Evolutionary conservation across 2,888 invertebrate species (phyloP), one percentile per base, ranked within the genome.

Genomic region (Temnothorax ravouxi): DNA sequence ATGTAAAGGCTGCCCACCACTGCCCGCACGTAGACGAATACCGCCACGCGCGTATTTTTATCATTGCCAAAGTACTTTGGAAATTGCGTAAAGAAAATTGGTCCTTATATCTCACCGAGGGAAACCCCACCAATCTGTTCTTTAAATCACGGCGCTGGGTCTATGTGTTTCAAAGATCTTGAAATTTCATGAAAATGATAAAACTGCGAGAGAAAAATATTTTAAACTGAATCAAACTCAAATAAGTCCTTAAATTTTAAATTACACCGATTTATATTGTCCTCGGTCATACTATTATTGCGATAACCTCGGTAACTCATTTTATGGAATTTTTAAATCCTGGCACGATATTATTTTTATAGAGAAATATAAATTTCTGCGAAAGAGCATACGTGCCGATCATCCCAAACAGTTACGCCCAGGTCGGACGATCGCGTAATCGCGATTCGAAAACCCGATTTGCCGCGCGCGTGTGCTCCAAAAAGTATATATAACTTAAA

Each of bases 21-120:
- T 64, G 67, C 67, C 66, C 38, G n/a, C n/a, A 34, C 59, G 41
- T 56, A 74, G 34, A 76, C 62, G 50, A 72, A 76, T 29, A 29
- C 50, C 56, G 82, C 72, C 86, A 71, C 83, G 69, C 75, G 89
- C 62, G 84, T 89, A 89, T 89, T 89, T 89, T 89, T 85, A 83
- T 85, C 84, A 56, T 76, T 38, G 29, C 67, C 54, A 18, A 66
- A 61, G 62, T 64, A 41, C 66, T 66, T 71, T 67, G 66, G 8
- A 25, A 75, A 84, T 84, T 84, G 74, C 87, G 80, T 34, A 64
- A 52, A 52, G 9, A 71, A 34, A 34, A 25, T 13, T 25, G 6
- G 6, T 18, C 15, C 41, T 15, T 44, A 15, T 41, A 15, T 41
- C 21, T 41, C 8, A 21, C 13, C 21, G 15, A 62, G 15, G 44